These are phyloP conservation scores for Xiphophorus couchianus DNA, from an alignment of 2,113 vertebrate species.

Conservation along the genomic window DNA sequence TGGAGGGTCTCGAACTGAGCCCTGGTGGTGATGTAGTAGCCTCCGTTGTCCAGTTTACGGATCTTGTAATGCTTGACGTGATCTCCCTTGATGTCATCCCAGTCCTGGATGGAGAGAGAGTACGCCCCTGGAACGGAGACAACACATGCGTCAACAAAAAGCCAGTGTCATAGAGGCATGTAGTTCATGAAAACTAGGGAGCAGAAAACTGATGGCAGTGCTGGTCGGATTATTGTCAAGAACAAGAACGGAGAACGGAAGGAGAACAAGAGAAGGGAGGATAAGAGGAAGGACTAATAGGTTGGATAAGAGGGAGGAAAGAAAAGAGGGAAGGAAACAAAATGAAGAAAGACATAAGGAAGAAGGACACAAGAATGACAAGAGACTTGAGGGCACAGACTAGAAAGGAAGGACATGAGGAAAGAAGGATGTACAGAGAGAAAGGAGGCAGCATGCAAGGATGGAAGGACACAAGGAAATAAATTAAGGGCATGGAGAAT, in stretches of 20 bases:
- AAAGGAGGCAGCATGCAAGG: too few relatives aligned
- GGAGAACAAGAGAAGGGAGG: not conserved
- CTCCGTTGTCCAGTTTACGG: conserved; percentile 96
- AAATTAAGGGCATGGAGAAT: not conserved
- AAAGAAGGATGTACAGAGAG: too few relatives aligned
- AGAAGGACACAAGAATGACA: too few relatives aligned
- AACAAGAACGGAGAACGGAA: too few relatives aligned
- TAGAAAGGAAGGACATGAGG: too few relatives aligned
- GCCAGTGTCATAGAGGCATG: not conserved
- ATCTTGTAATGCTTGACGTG: conserved; percentile 99
- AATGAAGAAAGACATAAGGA: not conserved
- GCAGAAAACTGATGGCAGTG: not conserved
- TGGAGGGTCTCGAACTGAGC: conserved; percentile 98
- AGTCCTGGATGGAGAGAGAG: conserved; percentile 98
- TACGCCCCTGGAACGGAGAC: conserved; percentile 87
- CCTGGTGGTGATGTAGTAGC: conserved; percentile 98
- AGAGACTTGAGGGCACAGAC: too few relatives aligned
- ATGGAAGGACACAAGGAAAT: not conserved
- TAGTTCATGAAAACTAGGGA: not conserved
- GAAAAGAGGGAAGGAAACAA: not conserved
- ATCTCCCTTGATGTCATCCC: conserved; percentile 98
- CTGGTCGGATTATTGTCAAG: too few relatives aligned
- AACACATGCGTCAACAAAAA: not conserved
- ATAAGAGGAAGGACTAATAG: not conserved
- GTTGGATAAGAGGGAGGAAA: not conserved